phyloP scores from a whole-genome alignment of 1,140 invertebrate species.

The Drosophila pruinosa region DNA sequence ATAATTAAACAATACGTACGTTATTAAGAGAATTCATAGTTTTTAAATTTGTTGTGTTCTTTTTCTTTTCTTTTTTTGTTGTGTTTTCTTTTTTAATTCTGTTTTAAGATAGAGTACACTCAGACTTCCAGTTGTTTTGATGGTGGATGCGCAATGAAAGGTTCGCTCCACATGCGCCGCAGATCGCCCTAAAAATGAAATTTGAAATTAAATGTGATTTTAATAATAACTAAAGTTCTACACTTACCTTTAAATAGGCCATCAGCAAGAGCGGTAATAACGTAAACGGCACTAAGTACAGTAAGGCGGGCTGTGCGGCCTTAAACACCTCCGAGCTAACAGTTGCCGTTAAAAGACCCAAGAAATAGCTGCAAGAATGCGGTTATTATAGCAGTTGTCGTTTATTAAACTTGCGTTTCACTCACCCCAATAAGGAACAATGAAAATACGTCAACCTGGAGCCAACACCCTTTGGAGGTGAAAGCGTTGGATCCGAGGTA shows the following conservation, averaged over 20 bases:
- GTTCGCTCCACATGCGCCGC: constrained; percentile 98
- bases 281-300: constrained; percentile 98
- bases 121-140: constrained; percentile 83
- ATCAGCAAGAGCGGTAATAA: constrained; percentile 97
- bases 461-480: constrained; percentile 82
- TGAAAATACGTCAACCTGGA: constrained; percentile 94
- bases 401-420: neutral
- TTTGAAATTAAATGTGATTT: neutral
- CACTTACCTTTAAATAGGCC: constrained; percentile 96
- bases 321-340: constrained; percentile 98
- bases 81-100: constrained; percentile 38
- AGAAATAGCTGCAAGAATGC: constrained; percentile 89
- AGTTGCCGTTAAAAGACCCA: constrained; percentile 97
- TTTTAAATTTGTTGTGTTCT: constrained; percentile 30
- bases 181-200: constrained; percentile 91
- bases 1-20: constrained; percentile 68
- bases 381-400: neutral
- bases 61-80: constrained; percentile 31
- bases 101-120: constrained; percentile 76
- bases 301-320: constrained; percentile 97
- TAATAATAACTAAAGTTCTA: neutral
- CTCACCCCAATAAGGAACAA: constrained; percentile 95
- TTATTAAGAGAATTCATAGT: constrained; percentile 62
- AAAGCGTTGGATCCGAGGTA: constrained; percentile 76
- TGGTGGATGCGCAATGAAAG: constrained; percentile 92